Conservation (phyloP, 30 jellyfish, hydroid and myxozoan genomes). For the Hydractinia echinata region DNA sequence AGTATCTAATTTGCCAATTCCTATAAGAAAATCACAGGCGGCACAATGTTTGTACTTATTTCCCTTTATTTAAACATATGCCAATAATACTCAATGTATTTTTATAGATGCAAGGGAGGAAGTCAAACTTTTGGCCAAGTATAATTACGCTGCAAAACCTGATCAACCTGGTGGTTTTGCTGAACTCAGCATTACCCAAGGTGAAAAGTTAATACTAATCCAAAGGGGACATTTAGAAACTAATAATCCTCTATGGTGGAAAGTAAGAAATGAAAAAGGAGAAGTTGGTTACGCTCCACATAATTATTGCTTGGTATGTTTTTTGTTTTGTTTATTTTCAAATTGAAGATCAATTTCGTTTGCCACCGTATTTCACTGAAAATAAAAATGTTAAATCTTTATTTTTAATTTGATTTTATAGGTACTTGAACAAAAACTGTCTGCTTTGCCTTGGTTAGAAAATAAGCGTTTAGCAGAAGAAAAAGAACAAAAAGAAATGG, state of each 20-base stretch:
- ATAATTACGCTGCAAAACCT: slow-evolving; percentile 72
- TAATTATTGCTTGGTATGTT: slow-evolving; percentile 55
- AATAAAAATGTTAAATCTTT: not conserved
- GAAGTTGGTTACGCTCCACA: slow-evolving; percentile 81
- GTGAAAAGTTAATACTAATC: slow-evolving; percentile 51
- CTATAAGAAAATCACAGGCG: too few species aligned
- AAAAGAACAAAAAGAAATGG: slow-evolving; percentile 33
- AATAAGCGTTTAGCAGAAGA: slow-evolving; percentile 54
- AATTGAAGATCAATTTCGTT: not conserved
- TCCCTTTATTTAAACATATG: not conserved
- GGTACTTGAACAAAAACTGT: slow-evolving; percentile 57
- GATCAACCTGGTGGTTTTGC: slow-evolving; percentile 92
- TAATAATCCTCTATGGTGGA: slow-evolving; percentile 69
- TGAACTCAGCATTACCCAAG: slow-evolving; percentile 72
- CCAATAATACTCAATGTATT: too few species aligned
- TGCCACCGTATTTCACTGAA: not conserved
- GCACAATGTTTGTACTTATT: too few species aligned
- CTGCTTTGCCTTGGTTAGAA: slow-evolving; percentile 90
- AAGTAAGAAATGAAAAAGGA: slow-evolving; percentile 69
- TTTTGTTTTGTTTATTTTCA: not conserved
- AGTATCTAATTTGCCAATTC: too few species aligned
- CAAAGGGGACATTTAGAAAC: slow-evolving; percentile 35
- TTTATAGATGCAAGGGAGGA: not conserved
- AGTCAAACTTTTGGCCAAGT: slow-evolving; percentile 52
- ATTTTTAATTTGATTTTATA: not conserved